Evolutionary conservation across 2,797 vertebrate species (phyloP).

Genomic region (Tokudaia muenninki): DNA sequence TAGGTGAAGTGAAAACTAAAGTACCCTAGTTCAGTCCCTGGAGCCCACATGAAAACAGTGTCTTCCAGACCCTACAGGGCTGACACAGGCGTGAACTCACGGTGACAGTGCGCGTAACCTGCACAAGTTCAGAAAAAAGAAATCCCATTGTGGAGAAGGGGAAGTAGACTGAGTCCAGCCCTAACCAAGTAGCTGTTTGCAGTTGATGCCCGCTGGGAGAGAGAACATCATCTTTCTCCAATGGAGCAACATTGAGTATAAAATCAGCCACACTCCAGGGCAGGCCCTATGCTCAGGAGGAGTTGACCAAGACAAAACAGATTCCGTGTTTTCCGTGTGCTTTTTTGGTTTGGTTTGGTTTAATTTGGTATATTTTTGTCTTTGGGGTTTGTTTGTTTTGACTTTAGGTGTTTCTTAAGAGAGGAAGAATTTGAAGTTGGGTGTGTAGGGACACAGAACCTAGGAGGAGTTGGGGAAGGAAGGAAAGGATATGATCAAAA

Average conservation of each 20-base stretch:
- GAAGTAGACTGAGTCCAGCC: not conserved
- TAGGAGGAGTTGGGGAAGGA: too few species aligned
- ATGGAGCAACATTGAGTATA: fast-evolving
- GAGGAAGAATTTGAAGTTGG: not conserved
- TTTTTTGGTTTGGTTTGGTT: not conserved
- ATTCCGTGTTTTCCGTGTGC: not conserved
- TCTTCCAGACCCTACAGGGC: not conserved
- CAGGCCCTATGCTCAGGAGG: not conserved
- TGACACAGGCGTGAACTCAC: not conserved
- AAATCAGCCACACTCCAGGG: not conserved
- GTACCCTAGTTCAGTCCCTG: not conserved
- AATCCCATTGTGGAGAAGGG: too few species aligned
- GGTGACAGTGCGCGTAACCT: too few species aligned
- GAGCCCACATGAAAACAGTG: not conserved
- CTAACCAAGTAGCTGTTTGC: not conserved
- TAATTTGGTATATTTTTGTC: not conserved
- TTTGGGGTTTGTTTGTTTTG: not conserved
- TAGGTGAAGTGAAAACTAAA: not conserved
- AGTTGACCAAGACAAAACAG: not conserved
- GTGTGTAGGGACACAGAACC: too few species aligned
- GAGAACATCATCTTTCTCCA: not conserved
- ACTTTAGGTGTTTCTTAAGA: not conserved
- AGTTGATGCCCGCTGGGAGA: not conserved
- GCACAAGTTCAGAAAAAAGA: not conserved
- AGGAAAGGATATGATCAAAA: not conserved